Conservation (phyloP, 2,888 invertebrate genomes). For the Chalcis sispes region DNA sequence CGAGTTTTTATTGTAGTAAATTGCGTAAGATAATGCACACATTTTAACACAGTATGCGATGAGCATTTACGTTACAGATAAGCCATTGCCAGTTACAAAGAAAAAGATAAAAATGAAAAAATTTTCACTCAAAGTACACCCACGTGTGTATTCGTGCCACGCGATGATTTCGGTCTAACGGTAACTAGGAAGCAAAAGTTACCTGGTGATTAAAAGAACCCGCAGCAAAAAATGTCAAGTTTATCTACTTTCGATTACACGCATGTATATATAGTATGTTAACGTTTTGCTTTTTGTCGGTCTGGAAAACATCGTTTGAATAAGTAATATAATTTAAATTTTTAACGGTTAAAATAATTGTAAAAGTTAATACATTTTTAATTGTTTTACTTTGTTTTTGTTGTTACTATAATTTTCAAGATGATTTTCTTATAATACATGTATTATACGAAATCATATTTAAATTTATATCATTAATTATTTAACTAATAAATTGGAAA, state of each 20-base stretch:
- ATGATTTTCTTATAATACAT: too few relatives aligned
- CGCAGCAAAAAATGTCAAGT: slow-evolving; percentile 38
- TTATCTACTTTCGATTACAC: slow-evolving; percentile 48
- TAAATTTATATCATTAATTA: too few relatives aligned
- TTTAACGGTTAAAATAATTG: too few relatives aligned
- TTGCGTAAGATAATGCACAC: slow-evolving; percentile 4
- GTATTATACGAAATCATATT: too few relatives aligned
- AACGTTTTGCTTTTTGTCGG: slow-evolving; percentile 4
- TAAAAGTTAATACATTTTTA: too few relatives aligned
- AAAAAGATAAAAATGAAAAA: slow-evolving; percentile 19
- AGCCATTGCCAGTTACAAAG: slow-evolving; percentile 18
- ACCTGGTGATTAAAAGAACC: slow-evolving; percentile 48
- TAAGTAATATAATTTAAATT: background rate
- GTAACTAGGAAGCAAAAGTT: slow-evolving; percentile 40
- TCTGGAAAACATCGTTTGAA: background rate
- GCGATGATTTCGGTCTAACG: slow-evolving; percentile 35
- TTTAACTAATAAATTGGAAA: too few relatives aligned
- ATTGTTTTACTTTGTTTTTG: too few relatives aligned
- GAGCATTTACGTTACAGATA: background rate
- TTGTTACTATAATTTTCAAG: too few relatives aligned
- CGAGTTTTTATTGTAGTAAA: too few relatives aligned
- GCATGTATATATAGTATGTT: background rate
- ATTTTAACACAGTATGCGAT: slow-evolving; percentile 31
- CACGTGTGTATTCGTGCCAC: slow-evolving; percentile 22
- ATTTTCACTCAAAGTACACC: background rate